phyloP scores from a whole-genome alignment of 2,888 invertebrate genomes.

The Kuschelorhynchus macadamiae region DNA sequence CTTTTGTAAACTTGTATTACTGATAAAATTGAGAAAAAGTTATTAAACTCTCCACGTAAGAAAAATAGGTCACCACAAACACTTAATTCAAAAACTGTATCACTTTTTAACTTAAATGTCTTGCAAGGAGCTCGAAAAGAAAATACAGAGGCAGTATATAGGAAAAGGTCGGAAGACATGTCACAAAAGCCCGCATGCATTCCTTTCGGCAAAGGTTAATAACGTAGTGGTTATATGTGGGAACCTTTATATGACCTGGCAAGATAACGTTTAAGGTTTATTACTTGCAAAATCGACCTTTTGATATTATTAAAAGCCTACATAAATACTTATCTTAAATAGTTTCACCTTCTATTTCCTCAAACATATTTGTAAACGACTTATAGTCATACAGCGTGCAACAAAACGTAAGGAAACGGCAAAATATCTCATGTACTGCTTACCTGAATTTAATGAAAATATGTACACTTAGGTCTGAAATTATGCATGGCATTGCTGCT shows the following conservation, averaged over 20 bases:
- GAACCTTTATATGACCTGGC: conserved; percentile 64
- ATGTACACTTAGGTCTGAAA: no score
- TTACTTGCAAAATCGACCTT: conserved; percentile 51
- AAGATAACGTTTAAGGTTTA: conserved; percentile 62
- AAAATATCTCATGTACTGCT: no score
- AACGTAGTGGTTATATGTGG: conserved; percentile 63
- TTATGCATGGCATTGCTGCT: no score
- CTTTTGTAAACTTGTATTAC: no score
- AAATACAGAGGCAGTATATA: conserved; percentile 32
- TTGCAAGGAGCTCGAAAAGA: conserved; percentile 21
- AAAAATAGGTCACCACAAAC: not conserved
- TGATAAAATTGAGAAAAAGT: no score
- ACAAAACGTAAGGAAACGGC: no score
- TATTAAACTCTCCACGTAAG: not conserved
- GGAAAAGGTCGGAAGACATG: conserved; percentile 45
- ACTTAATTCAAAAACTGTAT: no score
- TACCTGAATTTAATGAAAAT: no score
- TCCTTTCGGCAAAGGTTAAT: conserved; percentile 62
- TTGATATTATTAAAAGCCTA: conserved; percentile 23
- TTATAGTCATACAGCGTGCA: no score
- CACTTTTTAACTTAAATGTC: no score
- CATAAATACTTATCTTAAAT: conserved; percentile 35
- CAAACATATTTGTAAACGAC: conserved; percentile 11
- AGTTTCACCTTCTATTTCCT: conserved; percentile 22
- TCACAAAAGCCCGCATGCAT: conserved; percentile 36